These are phyloP conservation scores for Orthosia gracilis DNA, from an alignment of 2,888 invertebrate genomes.

Conservation along the genomic window DNA sequence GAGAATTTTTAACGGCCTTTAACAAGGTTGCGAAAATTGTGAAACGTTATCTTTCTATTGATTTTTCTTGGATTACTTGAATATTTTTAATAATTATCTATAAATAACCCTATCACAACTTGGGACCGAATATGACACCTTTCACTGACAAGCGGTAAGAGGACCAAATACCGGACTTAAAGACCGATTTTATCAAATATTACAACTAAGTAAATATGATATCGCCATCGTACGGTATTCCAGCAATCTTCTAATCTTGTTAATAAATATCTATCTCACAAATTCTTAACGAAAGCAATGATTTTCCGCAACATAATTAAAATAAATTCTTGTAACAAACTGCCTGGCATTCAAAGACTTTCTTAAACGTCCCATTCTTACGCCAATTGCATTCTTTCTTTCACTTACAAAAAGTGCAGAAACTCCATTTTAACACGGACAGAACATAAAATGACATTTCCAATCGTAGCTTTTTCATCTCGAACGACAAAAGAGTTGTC, in stretches of 20 bases:
- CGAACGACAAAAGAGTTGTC: constrained; percentile 79
- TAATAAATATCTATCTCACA: constrained; percentile 1
- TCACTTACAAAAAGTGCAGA: constrained; percentile 59
- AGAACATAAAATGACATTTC: constrained; percentile 70
- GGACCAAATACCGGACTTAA: neutral
- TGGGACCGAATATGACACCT: no score
- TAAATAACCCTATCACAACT: no score
- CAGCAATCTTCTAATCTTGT: constrained; percentile 16
- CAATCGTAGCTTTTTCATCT: constrained; percentile 75
- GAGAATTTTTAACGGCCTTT: constrained; percentile 32
- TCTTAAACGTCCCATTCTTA: constrained; percentile 51
- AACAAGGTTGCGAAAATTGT: neutral
- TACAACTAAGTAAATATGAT: neutral
- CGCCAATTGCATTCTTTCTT: constrained; percentile 61
- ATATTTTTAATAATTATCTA: no score
- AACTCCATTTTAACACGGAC: constrained; percentile 66
- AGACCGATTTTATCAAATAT: neutral
- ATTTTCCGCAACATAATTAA: constrained; percentile 33
- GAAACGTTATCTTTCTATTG: constrained; percentile 4
- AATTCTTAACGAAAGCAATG: neutral
- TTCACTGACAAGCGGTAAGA: no score
- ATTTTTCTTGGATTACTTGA: neutral
- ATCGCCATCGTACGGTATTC: neutral
- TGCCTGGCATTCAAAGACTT: constrained; percentile 43
- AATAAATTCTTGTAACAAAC: constrained; percentile 30